A percentile compares a stretch with the other conserved stretches of the same genome.
Conservation (phyloP, 2,113 vertebrate species). For the Tetrax tetrax region DNA sequence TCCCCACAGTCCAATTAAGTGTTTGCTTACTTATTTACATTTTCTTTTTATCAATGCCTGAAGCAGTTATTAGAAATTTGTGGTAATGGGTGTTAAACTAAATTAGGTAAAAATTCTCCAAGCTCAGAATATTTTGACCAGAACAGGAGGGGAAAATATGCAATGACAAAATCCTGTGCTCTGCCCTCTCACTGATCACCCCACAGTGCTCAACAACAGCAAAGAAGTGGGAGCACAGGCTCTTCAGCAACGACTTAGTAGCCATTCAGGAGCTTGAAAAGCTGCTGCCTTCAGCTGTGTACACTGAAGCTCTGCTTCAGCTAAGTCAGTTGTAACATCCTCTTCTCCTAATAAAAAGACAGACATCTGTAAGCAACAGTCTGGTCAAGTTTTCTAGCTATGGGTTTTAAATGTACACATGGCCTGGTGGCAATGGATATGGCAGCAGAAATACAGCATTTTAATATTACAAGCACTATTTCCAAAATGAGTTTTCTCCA, state of each 20-base stretch:
- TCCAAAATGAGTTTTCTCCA: neutral
- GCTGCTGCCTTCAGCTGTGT: neutral
- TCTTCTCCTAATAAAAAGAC: neutral
- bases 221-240: neutral
- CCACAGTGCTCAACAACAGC: neutral
- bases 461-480: neutral
- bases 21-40: neutral
- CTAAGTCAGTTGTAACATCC: neutral
- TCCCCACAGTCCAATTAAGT: neutral
- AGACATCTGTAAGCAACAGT: neutral
- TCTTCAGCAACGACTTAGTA: fast-evolving
- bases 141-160: neutral
- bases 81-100: neutral
- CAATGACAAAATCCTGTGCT: neutral
- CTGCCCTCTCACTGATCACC: too few relatives aligned
- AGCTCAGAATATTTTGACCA: neutral
- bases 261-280: neutral
- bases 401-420: neutral
- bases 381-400: neutral
- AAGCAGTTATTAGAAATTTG: neutral
- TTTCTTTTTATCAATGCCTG: neutral
- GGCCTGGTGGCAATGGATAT: neutral
- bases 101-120: neutral
- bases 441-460: neutral
- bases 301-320: neutral